Evolutionary conservation across 2,797 vertebrate genomes (phyloP).

Genomic region (Halcyon smyrnensis): DNA sequence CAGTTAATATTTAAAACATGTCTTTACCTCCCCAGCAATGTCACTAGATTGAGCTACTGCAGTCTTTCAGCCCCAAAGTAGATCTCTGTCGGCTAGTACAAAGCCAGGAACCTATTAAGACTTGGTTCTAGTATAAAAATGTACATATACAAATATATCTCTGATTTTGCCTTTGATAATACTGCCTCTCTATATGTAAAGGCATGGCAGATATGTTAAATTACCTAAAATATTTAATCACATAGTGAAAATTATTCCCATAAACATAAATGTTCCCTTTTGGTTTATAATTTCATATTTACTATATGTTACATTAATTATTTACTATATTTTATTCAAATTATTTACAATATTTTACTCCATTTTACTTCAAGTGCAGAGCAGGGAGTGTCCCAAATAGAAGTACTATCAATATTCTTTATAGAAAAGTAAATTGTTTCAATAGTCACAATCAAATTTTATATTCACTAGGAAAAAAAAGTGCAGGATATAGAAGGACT

Average conservation of each 20-base stretch:
- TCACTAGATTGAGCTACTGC: neutral
- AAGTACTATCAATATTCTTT: neutral
- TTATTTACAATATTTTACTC: neutral
- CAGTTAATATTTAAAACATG: slow-evolving; percentile 11
- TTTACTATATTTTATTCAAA: neutral
- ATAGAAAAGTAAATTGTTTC: neutral
- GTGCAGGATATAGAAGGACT: neutral
- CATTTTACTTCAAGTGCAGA: neutral
- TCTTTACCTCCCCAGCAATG: slow-evolving; percentile 8
- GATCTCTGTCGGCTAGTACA: neutral
- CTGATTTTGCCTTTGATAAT: neutral
- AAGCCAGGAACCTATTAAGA: neutral
- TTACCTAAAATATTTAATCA: neutral
- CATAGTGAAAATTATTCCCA: neutral
- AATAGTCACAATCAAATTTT: neutral
- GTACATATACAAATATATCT: neutral
- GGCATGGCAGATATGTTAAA: neutral
- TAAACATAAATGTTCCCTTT: neutral
- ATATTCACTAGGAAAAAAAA: neutral
- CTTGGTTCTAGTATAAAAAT: neutral
- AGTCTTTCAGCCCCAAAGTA: neutral
- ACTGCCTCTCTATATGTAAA: neutral
- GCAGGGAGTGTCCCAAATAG: neutral
- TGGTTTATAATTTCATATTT: neutral
- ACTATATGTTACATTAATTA: neutral